Evolutionary conservation across 2,888 invertebrate genomes (phyloP).

Genomic region (Sturmia bella): DNA sequence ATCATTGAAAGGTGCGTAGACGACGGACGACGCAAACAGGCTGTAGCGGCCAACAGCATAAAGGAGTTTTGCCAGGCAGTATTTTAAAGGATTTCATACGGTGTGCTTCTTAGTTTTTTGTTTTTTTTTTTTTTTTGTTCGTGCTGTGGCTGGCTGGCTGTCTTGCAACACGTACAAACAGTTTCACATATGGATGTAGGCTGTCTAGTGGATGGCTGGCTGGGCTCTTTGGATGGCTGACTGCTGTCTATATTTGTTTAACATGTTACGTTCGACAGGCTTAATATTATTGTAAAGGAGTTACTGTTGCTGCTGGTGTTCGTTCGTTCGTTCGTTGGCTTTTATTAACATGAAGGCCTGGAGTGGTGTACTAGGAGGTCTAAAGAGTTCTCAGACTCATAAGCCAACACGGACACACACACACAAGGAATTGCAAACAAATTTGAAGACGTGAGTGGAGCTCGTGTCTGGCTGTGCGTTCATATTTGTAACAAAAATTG

Average conservation of each 20-base stretch:
- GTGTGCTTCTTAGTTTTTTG: background rate
- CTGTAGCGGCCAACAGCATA: slow-evolving; percentile 23
- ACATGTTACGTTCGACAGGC: slow-evolving; percentile 70
- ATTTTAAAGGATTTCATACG: slow-evolving; percentile 12
- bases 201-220: slow-evolving; percentile 34
- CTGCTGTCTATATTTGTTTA: slow-evolving; percentile 73
- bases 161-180: slow-evolving; percentile 41
- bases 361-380: slow-evolving; percentile 41
- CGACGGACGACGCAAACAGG: slow-evolving; percentile 38
- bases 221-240: slow-evolving; percentile 60
- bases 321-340: slow-evolving; percentile 56
- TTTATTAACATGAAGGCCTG: slow-evolving; percentile 74
- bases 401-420: slow-evolving; percentile 55
- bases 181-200: slow-evolving; percentile 29
- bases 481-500: slow-evolving; percentile 54
- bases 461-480: slow-evolving; percentile 67
- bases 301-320: slow-evolving; percentile 53
- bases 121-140: slow-evolving; percentile 5
- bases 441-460: slow-evolving; percentile 52
- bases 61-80: slow-evolving; percentile 37
- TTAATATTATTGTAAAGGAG: slow-evolving; percentile 53
- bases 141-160: slow-evolving; percentile 41
- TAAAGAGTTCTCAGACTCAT: slow-evolving; percentile 70
- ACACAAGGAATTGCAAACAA: slow-evolving; percentile 16
- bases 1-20: slow-evolving; percentile 54